A percentile compares a stretch with the other conserved stretches of the same genome.
phyloP scores from a whole-genome alignment of 2,113 vertebrate genomes.

The Lasiurus borealis region DNA sequence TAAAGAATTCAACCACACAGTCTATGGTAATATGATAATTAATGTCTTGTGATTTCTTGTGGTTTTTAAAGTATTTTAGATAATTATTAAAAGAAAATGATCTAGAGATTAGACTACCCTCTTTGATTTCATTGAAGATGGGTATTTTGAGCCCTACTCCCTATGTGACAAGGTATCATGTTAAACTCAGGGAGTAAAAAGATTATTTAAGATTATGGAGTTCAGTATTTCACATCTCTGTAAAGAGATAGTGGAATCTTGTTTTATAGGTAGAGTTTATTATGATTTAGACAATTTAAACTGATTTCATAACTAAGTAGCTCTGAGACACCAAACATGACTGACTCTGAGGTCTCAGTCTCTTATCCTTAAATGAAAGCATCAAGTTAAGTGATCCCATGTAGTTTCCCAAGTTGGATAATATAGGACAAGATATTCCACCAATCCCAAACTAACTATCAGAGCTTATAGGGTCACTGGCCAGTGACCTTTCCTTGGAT shows the following conservation, averaged over 20 bases:
- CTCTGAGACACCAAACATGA: neutral
- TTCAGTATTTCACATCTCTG: neutral
- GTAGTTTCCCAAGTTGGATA: neutral
- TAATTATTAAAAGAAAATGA: slow-evolving; percentile 61
- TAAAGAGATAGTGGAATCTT: neutral
- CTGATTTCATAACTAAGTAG: neutral
- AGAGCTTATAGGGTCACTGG: neutral
- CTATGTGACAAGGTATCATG: neutral
- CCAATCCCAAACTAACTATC: neutral
- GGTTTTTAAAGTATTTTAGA: neutral
- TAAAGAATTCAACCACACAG: neutral
- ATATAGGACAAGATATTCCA: neutral
- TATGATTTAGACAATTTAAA: neutral
- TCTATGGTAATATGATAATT: neutral
- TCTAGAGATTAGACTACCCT: neutral
- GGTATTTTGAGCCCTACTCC: neutral
- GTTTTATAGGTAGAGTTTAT: neutral
- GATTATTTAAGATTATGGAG: neutral
- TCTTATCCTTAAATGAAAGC: neutral
- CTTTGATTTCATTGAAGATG: neutral
- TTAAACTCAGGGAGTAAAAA: neutral
- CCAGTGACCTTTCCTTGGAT: neutral
- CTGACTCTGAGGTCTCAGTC: neutral
- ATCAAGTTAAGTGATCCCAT: neutral
- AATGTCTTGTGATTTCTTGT: neutral